Conservation (phyloP, 2,888 invertebrate species). For the Pachydiplax longipennis region DNA sequence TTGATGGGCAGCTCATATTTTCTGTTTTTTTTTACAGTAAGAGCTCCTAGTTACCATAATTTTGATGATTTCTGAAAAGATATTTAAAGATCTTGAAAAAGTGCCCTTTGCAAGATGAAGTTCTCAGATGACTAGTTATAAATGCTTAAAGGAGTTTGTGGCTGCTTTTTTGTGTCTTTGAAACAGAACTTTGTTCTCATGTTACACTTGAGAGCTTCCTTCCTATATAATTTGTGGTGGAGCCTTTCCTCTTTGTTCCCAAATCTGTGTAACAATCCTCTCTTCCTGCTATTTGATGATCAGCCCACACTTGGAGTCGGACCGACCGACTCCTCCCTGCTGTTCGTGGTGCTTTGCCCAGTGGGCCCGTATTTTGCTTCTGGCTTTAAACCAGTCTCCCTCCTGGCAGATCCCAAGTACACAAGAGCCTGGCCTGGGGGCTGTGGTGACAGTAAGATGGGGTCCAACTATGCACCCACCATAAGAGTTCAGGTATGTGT, state of each 20-base stretch:
- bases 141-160: no score
- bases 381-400: conserved; percentile 74
- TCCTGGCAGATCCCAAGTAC: conserved; percentile 91
- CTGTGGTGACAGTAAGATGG: conserved; percentile 93
- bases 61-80: no score
- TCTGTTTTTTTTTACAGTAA: no score
- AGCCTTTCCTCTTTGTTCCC: conserved; percentile 4
- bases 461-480: conserved; percentile 91
- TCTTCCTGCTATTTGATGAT: conserved; percentile 51
- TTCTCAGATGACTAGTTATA: no score
- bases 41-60: no score
- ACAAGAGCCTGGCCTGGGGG: conserved; percentile 79
- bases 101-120: no score
- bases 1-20: no score
- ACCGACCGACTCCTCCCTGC: conserved; percentile 83
- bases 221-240: not conserved
- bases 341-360: conserved; percentile 91
- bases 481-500: conserved; percentile 70
- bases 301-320: conserved; percentile 93
- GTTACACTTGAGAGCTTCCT: not conserved
- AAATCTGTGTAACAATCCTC: conserved; percentile 8
- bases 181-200: not conserved
- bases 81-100: no score
- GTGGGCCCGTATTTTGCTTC: conserved; percentile 91
- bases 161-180: not conserved